Conservation (phyloP, 2,888 invertebrate genomes). For the Diplazon laetatorius region DNA sequence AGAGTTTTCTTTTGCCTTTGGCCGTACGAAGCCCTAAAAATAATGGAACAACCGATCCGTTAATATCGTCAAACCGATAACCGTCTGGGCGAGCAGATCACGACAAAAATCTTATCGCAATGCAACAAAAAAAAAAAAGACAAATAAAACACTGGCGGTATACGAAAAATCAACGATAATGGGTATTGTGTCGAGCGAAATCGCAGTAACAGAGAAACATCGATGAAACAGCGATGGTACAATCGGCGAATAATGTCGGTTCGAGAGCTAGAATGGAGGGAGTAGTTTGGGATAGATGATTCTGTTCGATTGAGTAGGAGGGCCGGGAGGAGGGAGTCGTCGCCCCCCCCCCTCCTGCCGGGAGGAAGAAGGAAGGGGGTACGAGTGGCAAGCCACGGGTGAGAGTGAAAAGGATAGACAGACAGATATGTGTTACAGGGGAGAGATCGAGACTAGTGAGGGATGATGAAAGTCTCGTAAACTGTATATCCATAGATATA, state of each 20-base stretch:
- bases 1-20: too few species aligned
- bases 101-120: too few species aligned
- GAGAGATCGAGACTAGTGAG: conserved; percentile 19
- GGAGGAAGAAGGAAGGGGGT: conserved; percentile 27
- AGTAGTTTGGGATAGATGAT: conserved; percentile 29
- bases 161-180: conserved; percentile 7
- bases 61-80: too few species aligned
- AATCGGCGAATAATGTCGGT: conserved; percentile 70
- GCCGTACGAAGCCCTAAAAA: too few species aligned
- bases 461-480: conserved; percentile 15
- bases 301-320: conserved; percentile 29
- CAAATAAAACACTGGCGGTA: too few species aligned
- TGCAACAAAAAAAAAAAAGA: too few species aligned
- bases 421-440: conserved; percentile 25
- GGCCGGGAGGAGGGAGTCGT: conserved; percentile 31
- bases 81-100: too few species aligned
- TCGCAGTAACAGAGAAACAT: conserved; percentile 21
- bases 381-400: conserved; percentile 28
- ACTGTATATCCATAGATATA: conserved; percentile 1
- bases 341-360: too few species aligned
- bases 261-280: conserved; percentile 48
- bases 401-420: conserved; percentile 12
- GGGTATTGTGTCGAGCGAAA: conserved; percentile 4
- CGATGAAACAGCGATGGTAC: conserved; percentile 56
- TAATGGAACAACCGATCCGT: too few species aligned